A percentile compares a stretch with the other conserved stretches of the same genome.
Conservation (phyloP, 1,140 invertebrate genomes). For the Ips typographus region DNA sequence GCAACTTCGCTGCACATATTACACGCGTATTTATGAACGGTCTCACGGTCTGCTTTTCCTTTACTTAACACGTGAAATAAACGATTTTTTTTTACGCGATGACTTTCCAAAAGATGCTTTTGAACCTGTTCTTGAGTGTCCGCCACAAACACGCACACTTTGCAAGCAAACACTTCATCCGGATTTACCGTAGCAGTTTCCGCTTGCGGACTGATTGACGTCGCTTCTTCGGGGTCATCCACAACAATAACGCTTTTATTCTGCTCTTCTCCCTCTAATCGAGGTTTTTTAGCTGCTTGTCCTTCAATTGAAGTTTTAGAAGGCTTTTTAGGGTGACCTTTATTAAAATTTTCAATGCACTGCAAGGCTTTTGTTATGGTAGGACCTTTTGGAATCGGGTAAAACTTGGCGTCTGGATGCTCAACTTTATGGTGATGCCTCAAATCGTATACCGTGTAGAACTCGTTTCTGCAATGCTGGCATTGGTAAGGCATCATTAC, state of each 20-base stretch:
- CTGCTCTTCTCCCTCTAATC: too few relatives aligned
- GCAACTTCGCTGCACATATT: constrained; percentile 30
- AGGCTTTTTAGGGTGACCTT: background rate
- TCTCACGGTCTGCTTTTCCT: constrained; percentile 14
- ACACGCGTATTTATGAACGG: constrained; percentile 22
- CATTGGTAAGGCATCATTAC: constrained; percentile 29
- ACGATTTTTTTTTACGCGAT: constrained; percentile 18
- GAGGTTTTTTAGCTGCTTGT: background rate
- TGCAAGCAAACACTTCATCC: constrained; percentile 33
- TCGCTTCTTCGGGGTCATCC: constrained; percentile 7
- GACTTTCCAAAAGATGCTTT: constrained; percentile 16
- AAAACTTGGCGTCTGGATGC: constrained; percentile 17
- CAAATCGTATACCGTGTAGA: constrained; percentile 22
- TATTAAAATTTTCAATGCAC: constrained; percentile 7
- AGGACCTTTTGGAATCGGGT: constrained; percentile 20
- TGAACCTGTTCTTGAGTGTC: constrained; percentile 18
- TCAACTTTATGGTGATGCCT: constrained; percentile 16
- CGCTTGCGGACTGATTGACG: constrained; percentile 23
- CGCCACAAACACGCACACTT: constrained; percentile 25
- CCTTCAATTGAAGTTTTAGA: background rate
- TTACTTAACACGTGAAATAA: constrained; percentile 28
- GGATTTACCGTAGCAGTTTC: constrained; percentile 21
- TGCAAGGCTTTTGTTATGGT: constrained; percentile 16
- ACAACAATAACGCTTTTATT: too few relatives aligned
- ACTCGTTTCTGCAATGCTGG: constrained; percentile 17